These are phyloP conservation scores for Danio aesculapii DNA, from an alignment of 2,797 vertebrate genomes.

Conservation along the genomic window DNA sequence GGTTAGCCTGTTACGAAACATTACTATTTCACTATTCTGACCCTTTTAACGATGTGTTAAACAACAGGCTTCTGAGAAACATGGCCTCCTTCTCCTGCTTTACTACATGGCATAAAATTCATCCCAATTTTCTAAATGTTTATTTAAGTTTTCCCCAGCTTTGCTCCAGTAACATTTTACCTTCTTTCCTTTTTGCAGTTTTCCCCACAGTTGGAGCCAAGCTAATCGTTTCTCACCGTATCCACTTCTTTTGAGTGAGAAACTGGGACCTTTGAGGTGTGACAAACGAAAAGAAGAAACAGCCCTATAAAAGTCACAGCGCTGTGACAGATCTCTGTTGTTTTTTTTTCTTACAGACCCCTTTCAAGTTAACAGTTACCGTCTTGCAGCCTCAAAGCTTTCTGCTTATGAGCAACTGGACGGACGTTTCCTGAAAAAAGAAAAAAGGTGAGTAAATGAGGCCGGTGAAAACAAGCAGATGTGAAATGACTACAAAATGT, in stretches of 20 bases:
- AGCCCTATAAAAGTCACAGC: slow-evolving; percentile 33
- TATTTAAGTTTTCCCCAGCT: slow-evolving; percentile 31
- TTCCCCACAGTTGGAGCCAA: background rate
- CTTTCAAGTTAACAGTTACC: slow-evolving; percentile 20
- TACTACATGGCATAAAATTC: slow-evolving; percentile 43
- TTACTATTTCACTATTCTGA: slow-evolving; percentile 12
- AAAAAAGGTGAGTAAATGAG: slow-evolving; percentile 35
- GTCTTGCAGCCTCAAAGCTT: slow-evolving; percentile 17
- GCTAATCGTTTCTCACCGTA: background rate
- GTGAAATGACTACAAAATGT: slow-evolving; percentile 62
- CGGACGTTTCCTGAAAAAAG: background rate
- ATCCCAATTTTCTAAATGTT: background rate
- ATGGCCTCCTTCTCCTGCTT: slow-evolving; percentile 39
- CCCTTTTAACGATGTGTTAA: slow-evolving; percentile 62
- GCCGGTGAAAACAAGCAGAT: slow-evolving; percentile 63
- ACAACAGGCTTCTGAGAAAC: slow-evolving; percentile 54
- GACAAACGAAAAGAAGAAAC: slow-evolving; percentile 45
- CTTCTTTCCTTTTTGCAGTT: background rate
- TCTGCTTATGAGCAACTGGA: background rate
- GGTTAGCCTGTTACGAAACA: background rate
- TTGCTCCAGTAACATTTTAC: background rate
- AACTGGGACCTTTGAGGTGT: slow-evolving; percentile 1
- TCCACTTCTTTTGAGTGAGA: background rate
- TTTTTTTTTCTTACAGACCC: background rate
- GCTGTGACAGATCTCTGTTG: background rate